A percentile compares a stretch with the other conserved stretches of the same genome.
These are phyloP conservation scores for Morinoia aosen DNA, from an alignment of 2,888 invertebrate genomes.

Conservation along the genomic window DNA sequence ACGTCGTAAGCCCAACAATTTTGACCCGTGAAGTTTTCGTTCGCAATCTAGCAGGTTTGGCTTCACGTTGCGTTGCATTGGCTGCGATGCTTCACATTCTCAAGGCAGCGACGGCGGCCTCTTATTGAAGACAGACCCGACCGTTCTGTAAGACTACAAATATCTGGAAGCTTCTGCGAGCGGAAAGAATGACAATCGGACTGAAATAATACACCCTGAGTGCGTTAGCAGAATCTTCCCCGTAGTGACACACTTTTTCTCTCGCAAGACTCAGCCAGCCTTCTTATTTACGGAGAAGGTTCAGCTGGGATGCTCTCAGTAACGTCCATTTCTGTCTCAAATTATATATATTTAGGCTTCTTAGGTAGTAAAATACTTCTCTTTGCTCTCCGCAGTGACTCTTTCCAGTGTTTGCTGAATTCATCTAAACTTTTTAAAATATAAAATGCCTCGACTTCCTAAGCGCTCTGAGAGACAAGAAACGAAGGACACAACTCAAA, in stretches of 20 bases:
- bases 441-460: constrained; percentile 1
- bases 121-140: constrained; percentile 10
- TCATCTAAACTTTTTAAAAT: neutral
- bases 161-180: neutral
- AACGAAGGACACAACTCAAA: neutral
- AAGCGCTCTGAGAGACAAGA: neutral
- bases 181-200: constrained; percentile 31
- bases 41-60: neutral
- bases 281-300: neutral
- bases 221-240: constrained; percentile 2
- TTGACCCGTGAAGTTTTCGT: neutral
- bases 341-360: neutral
- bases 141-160: neutral
- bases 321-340: neutral
- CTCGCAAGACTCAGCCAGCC: neutral
- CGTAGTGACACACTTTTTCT: neutral
- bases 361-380: neutral
- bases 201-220: constrained; percentile 41
- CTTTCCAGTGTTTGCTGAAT: neutral
- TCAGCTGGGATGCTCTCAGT: neutral
- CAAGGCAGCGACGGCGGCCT: neutral
- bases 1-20: neutral
- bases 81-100: constrained; percentile 1
- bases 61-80: neutral
- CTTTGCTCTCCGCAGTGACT: neutral